phyloP scores from a whole-genome alignment of 2,797 vertebrate species.

The Sebastes taczanowskii region DNA sequence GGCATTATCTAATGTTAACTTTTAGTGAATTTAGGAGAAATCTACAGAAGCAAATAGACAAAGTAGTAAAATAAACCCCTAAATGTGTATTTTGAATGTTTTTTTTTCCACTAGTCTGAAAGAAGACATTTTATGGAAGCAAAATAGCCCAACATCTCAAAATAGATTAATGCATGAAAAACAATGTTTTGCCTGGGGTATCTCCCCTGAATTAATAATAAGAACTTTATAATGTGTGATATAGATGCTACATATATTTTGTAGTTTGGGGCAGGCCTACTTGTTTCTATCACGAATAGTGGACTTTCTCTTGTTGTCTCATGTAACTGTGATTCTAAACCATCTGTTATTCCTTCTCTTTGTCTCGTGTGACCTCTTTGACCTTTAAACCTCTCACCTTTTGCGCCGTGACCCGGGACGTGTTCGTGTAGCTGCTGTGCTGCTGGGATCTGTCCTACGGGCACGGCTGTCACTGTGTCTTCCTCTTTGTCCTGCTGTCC shows the following conservation, averaged over 20 bases:
- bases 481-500: constrained; percentile 69
- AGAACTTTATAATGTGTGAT: neutral
- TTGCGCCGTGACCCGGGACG: constrained; percentile 14
- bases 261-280: neutral
- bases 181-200: no score
- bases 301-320: constrained; percentile 11
- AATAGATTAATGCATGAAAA: no score
- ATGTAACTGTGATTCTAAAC: constrained; percentile 38
- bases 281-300: neutral
- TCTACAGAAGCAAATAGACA: no score
- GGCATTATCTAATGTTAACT: no score
- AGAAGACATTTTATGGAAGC: no score
- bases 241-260: neutral
- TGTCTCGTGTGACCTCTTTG: constrained; percentile 30
- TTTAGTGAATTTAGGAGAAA: no score
- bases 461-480: constrained; percentile 63
- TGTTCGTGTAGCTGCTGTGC: constrained; percentile 65
- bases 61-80: no score
- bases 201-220: neutral
- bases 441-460: constrained; percentile 68
- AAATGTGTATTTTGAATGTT: no score
- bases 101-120: no score
- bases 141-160: accelerated
- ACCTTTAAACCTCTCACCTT: constrained; percentile 43
- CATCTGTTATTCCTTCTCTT: constrained; percentile 34